Evolutionary conservation across 2,113 vertebrate species (phyloP).

Genomic region (Cyanoderma ruficeps): DNA sequence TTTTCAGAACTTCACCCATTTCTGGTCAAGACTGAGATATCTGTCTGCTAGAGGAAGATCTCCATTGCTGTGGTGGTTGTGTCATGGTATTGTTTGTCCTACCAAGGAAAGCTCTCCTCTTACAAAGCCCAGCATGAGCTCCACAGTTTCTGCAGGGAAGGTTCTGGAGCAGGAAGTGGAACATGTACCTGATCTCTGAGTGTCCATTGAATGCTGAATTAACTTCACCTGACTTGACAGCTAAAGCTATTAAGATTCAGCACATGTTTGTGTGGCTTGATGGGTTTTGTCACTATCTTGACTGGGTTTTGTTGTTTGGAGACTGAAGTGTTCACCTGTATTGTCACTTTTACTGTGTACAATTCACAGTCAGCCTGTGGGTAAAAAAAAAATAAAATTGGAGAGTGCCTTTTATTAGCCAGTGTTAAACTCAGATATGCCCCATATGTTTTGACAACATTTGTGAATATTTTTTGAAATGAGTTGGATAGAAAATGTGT

Average conservation of each 20-base stretch:
- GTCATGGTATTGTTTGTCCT: background rate
- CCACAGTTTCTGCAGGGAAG: background rate
- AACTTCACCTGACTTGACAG: background rate
- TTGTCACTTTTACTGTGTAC: background rate
- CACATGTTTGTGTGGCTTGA: background rate
- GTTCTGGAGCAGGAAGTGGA: background rate
- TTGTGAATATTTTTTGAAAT: background rate
- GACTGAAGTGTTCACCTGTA: background rate
- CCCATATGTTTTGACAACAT: background rate
- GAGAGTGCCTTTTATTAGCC: background rate
- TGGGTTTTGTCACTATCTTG: background rate
- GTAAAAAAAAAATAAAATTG: background rate
- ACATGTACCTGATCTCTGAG: background rate
- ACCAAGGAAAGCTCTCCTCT: background rate
- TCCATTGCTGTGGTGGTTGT: background rate
- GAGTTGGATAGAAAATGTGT: accelerated
- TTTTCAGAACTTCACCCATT: background rate
- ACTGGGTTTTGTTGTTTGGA: background rate
- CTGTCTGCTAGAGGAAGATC: background rate
- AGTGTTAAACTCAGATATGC: background rate
- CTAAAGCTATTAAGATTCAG: background rate
- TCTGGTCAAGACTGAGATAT: background rate
- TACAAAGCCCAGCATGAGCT: background rate
- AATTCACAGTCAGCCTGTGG: background rate
- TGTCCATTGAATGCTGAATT: background rate